Percentiles rank a stretch among this genome's conserved stretches.
Conservation (phyloP, 2,113 vertebrate species). For the Semnopithecus entellus region DNA sequence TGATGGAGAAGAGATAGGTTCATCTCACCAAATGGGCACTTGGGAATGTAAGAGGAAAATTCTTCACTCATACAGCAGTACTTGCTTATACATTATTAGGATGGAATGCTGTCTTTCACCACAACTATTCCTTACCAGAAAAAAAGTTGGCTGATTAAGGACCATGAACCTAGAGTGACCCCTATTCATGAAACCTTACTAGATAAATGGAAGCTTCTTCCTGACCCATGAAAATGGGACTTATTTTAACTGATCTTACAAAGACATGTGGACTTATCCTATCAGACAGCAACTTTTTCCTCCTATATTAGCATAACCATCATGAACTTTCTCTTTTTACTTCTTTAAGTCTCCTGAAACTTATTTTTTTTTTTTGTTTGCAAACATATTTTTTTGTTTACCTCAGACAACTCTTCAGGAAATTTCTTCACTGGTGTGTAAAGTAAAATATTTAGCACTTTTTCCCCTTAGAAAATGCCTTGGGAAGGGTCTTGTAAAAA, state of each 20-base stretch:
- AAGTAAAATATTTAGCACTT: background rate
- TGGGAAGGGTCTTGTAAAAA: background rate
- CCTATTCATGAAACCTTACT: background rate
- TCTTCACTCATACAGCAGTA: background rate
- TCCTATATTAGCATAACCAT: background rate
- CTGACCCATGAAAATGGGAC: background rate
- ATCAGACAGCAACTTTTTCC: background rate
- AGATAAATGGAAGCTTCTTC: background rate
- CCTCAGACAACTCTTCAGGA: background rate
- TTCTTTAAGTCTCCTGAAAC: background rate
- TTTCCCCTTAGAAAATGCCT: background rate
- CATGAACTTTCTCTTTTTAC: background rate
- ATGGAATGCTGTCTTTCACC: background rate
- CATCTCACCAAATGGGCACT: background rate
- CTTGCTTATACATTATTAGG: background rate
- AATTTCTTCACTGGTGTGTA: background rate
- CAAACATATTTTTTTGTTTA: background rate
- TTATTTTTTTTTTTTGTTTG: background rate
- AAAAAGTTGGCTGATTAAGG: background rate
- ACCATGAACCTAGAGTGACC: background rate
- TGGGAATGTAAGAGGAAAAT: background rate
- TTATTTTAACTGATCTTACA: background rate
- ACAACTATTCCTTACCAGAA: background rate
- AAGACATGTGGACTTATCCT: background rate
- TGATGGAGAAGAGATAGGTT: slow-evolving; percentile 12